Evolutionary conservation across 1,140 invertebrate species (phyloP).

Genomic region (Homarus americanus): DNA sequence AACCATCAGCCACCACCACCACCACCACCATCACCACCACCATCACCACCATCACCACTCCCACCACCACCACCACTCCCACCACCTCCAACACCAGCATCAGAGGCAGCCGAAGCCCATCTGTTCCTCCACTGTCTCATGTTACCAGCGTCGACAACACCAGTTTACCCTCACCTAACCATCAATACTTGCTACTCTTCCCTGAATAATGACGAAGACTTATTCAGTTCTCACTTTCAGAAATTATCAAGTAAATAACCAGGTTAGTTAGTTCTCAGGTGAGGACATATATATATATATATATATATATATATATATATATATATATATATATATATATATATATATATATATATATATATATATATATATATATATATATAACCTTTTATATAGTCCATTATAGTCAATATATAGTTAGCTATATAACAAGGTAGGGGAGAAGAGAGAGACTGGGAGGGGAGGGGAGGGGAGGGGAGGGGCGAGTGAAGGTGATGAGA

Average conservation of each 20-base stretch:
- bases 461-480: no score
- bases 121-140: no score
- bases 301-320: constrained; percentile 7
- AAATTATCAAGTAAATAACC: no score
- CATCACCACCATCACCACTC: not conserved
- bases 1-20: not conserved
- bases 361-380: constrained; percentile 37
- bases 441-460: no score
- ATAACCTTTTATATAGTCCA: constrained; percentile 5
- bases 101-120: not conserved
- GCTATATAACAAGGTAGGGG: not conserved
- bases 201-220: no score
- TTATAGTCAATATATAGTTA: constrained; percentile 25
- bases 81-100: no score
- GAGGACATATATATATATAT: no score
- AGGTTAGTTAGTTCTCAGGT: no score
- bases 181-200: not conserved
- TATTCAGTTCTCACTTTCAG: no score
- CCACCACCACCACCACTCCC: not conserved
- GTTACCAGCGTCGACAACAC: no score
- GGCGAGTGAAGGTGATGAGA: no score
- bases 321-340: constrained; percentile 27
- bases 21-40: not conserved
- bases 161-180: no score
- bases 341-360: constrained; percentile 29